Evolutionary conservation across 2,797 vertebrate genomes (phyloP).

Genomic region (Sciurus vulgaris): DNA sequence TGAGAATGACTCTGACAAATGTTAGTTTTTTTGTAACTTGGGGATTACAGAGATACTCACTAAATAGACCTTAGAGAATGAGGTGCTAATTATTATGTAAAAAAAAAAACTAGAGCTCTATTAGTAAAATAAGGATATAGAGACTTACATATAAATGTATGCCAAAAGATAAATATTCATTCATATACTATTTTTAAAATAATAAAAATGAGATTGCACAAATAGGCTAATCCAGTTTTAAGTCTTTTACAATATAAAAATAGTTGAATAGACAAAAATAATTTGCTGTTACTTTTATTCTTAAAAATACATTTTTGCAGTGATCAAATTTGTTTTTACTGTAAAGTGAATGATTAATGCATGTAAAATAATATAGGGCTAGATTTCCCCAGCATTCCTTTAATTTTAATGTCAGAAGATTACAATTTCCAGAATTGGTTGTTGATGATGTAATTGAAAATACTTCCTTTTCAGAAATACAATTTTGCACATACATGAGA

Average conservation of each 20-base stretch:
- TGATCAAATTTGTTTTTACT: slow-evolving; percentile 17
- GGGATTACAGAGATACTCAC: neutral
- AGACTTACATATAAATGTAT: neutral
- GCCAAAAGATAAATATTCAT: neutral
- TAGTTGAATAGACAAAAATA: neutral
- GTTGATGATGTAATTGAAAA: neutral
- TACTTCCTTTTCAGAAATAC: neutral
- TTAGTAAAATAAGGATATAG: neutral
- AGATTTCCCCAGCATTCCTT: neutral
- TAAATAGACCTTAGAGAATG: neutral
- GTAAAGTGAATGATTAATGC: slow-evolving; percentile 17
- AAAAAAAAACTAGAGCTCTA: neutral
- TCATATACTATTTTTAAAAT: neutral
- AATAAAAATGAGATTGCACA: neutral
- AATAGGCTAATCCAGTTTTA: neutral
- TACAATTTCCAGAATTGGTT: neutral
- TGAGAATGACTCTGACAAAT: neutral
- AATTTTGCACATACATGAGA: neutral
- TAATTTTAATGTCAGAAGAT: neutral
- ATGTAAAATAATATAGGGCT: neutral
- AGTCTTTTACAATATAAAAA: neutral
- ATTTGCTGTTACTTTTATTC: slow-evolving; percentile 24
- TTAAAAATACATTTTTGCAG: slow-evolving; percentile 30
- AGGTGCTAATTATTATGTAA: neutral
- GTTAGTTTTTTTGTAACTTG: neutral